Conservation (phyloP, 2,113 vertebrate species). For the Micronycteris hirsuta region DNA sequence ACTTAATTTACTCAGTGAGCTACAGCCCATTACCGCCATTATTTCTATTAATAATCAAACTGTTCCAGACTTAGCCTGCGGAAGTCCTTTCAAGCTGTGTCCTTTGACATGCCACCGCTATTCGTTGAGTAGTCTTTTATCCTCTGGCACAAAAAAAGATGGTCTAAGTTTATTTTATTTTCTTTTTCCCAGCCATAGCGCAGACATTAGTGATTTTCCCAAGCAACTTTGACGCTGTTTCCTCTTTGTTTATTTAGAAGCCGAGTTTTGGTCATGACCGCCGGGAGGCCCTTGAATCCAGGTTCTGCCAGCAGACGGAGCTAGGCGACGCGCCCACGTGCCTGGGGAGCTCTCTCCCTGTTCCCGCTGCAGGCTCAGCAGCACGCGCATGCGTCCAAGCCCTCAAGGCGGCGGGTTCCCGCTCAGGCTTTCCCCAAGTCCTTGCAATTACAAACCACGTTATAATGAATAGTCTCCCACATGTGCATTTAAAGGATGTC, state of each 20-base stretch:
- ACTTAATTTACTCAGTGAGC: background rate
- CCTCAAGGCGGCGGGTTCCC: background rate
- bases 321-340: accelerated
- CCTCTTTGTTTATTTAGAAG: background rate
- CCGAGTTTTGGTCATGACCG: background rate
- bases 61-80: background rate
- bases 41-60: background rate
- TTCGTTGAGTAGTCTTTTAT: background rate
- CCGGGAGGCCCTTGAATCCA: background rate
- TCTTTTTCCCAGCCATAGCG: background rate
- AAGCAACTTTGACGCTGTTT: background rate
- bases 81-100: background rate
- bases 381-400: no score
- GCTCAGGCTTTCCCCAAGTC: background rate
- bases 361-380: no score
- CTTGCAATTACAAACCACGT: background rate
- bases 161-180: background rate
- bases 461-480: background rate
- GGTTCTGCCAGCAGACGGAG: background rate
- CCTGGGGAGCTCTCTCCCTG: background rate
- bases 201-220: background rate
- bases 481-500: background rate
- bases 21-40: background rate
- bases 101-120: background rate
- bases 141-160: background rate